These are phyloP conservation scores for Drosophila busckii DNA, from an alignment of 1,140 invertebrate genomes.

Conservation along the genomic window DNA sequence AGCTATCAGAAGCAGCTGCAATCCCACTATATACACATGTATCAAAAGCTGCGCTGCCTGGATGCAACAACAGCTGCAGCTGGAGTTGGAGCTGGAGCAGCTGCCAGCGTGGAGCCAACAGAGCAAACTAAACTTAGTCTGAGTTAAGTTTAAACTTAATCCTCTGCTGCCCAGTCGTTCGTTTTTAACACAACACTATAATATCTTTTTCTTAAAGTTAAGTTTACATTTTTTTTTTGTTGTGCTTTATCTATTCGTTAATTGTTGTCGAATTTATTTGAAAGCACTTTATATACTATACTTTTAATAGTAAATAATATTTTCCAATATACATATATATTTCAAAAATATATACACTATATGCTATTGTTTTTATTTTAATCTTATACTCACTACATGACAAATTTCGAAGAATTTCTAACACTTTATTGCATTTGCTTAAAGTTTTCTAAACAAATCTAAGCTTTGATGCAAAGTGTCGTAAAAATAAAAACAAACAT, in stretches of 20 bases:
- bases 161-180: background rate
- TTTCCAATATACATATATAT: constrained; percentile 23
- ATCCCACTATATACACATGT: constrained; percentile 76
- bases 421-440: too few species aligned
- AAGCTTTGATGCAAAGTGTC: too few species aligned
- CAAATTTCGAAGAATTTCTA: too few species aligned
- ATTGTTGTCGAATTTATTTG: constrained; percentile 38
- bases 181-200: constrained; percentile 3
- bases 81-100: background rate
- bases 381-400: constrained; percentile 3
- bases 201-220: constrained; percentile 9
- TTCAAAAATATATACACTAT: constrained; percentile 14
- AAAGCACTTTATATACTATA: constrained; percentile 32
- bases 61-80: constrained; percentile 20
- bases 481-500: constrained; percentile 28
- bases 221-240: too few species aligned
- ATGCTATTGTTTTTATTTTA: background rate
- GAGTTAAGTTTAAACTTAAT: background rate
- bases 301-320: constrained; percentile 41
- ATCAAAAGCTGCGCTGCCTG: constrained; percentile 72
- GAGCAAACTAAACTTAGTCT: background rate
- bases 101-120: background rate
- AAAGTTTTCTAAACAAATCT: too few species aligned
- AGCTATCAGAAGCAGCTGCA: constrained; percentile 73
- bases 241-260: too few species aligned